phyloP scores from a whole-genome alignment of 2,888 invertebrate genomes.

The Ganaspis brasiliensis region DNA sequence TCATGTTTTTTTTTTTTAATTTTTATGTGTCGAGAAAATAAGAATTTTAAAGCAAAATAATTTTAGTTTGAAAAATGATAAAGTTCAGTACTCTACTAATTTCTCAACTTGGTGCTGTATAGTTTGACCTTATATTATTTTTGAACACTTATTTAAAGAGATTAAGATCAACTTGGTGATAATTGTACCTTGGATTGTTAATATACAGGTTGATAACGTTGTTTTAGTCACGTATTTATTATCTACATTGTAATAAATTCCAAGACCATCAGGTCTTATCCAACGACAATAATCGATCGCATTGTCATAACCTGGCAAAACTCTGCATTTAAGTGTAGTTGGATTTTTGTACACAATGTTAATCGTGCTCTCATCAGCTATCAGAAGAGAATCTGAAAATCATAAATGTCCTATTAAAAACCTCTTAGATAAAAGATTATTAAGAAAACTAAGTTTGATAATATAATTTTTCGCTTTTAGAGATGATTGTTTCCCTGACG shows the following conservation, averaged over 20 bases:
- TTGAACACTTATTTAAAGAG: neutral
- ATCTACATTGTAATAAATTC: slow-evolving; percentile 63
- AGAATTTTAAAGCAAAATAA: too few relatives aligned
- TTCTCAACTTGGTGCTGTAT: neutral
- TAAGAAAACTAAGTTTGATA: too few relatives aligned
- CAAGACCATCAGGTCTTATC: slow-evolving; percentile 73
- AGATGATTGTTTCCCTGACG: too few relatives aligned
- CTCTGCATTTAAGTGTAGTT: slow-evolving; percentile 64
- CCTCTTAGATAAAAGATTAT: too few relatives aligned
- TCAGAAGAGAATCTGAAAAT: slow-evolving; percentile 66
- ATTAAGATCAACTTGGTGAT: slow-evolving; percentile 5
- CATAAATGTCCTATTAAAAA: slow-evolving; percentile 38
- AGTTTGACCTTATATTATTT: neutral
- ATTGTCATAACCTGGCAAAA: slow-evolving; percentile 65
- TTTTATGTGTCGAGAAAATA: too few relatives aligned
- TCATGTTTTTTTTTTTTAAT: too few relatives aligned
- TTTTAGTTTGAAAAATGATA: neutral
- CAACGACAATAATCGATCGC: slow-evolving; percentile 74
- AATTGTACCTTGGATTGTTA: slow-evolving; percentile 66
- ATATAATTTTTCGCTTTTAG: too few relatives aligned
- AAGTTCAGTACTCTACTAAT: neutral
- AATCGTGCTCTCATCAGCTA: slow-evolving; percentile 59
- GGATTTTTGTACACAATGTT: slow-evolving; percentile 36
- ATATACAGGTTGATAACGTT: slow-evolving; percentile 62
- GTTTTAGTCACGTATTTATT: slow-evolving; percentile 60